Conservation (phyloP, 1,140 invertebrate genomes). For the Melitaea cinxia region DNA sequence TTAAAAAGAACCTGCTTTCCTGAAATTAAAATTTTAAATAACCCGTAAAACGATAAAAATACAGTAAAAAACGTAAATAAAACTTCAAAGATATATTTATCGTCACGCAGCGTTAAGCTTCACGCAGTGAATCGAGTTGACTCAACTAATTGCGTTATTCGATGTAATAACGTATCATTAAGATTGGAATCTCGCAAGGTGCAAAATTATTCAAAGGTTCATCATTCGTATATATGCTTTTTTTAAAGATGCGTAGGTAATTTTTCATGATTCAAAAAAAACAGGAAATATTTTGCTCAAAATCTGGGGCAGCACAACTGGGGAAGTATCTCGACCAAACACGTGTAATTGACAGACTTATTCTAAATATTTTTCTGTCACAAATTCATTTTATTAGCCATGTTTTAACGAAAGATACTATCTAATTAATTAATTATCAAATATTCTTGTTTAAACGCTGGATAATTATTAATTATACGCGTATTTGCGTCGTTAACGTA, state of each 20-base stretch:
- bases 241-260: constrained; percentile 2
- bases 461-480: no score
- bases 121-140: constrained; percentile 7
- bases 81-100: background rate
- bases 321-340: no score
- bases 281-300: no score
- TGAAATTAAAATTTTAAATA: background rate
- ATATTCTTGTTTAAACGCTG: no score
- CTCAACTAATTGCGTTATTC: constrained; percentile 16
- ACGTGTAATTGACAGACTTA: no score
- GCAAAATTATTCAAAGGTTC: constrained; percentile 3
- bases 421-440: no score
- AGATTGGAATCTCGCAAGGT: constrained; percentile 16
- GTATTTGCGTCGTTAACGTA: no score
- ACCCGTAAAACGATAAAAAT: background rate
- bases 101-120: constrained; percentile 14
- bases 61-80: background rate
- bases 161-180: constrained; percentile 2
- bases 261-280: background rate
- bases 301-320: no score
- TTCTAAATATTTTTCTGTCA: no score
- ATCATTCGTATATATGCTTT: background rate
- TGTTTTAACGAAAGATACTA: no score
- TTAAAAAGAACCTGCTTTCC: no score
- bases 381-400: no score